Evolutionary conservation across 2,113 vertebrate genomes (phyloP), one percentile per base, ranked within the genome.

Genomic region (Amblyopsis rosae): DNA sequence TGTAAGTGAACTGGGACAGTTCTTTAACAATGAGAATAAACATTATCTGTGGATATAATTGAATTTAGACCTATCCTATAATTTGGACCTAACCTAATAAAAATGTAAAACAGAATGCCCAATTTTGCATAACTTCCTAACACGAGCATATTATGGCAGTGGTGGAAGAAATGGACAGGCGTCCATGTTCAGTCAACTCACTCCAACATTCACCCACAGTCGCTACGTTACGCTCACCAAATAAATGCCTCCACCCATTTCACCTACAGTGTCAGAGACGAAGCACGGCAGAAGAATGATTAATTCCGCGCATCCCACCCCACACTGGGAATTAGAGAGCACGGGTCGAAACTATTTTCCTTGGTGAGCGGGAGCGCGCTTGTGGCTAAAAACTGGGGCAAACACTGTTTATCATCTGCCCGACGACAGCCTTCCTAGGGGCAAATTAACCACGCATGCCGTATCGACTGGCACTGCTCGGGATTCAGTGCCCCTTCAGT

Each of bases 341-440:
- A 84, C 60, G 73, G 92, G 88, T 91, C 86, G 76, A 90, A 83
- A 87, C 88, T 81, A 92, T 93, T 93, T 92, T 86, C 93, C 92
- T 92, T 89, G 70, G 77, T 67, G 82, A 89, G 81, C 86, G 83
- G 83, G 76, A 80, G 72, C 76, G 55, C 66, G 93, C 92, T 92
- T 12, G 85, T 90, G 91, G 92, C 90, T 73, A 88, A 89, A 92
- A 87, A 86, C 77, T 32, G 76, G 84, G 81, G 80, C 89, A 92
- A 93, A 91, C 87, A 90, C 86, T 84, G 91, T 94, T 91, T 83
- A 94, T 94, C 93, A 94, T 92, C 77, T 64, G 80, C 70, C 67
- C 68, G 81, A 84, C 78, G 83, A 91, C 87, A 81, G 77, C 69
- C 73, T 73, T 84, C 85, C 90, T 86, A 59, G 59, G 84, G 90